Evolutionary conservation across 2,888 invertebrate species (phyloP), one percentile per base, ranked within the genome.

Genomic region (Helleia helle): DNA sequence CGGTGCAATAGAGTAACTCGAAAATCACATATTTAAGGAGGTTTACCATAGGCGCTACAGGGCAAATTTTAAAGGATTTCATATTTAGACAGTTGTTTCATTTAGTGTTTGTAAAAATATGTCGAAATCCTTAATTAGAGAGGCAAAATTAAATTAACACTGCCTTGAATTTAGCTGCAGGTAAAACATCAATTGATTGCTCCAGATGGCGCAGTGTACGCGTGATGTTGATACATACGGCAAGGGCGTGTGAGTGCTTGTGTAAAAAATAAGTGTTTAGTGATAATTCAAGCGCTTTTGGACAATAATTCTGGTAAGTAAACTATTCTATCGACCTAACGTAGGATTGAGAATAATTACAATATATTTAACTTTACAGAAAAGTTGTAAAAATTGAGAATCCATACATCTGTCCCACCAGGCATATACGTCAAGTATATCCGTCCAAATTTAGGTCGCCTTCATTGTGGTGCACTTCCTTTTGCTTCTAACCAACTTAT

Each of bases 171-270:
- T 39, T 71, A 69, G 76, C 59, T 48, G 59, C 71, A 70, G 64
- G 66, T 71, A 48, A 56, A 53, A 55, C 48, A 51, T 46, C 42
- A 47, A 42, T 51, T 44, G 40, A 41, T 46, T 54, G 50, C 75
- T 58, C 67, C 73, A 83, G 84, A 76, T 73, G 81, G 77, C 81
- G 83, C 74, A 79, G 77, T 75, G 68, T 74, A 68, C 71, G 70
- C 80, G 81, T 83, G 79, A 81, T 83, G 79, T 81, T 80, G 73
- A 74, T 79, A 70, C 77, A 71, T 71, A 71, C 65, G 56, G 74
- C 72, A 74, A 71, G 83, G 84, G 85, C 83, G 85, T 84, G 79
- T 79, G 73, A 80, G 81, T 83, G 83, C 76, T 79, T 75, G 83
- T 80, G 80, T 70, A 70, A 72, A 79, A 71, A 72, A 68, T 63